phyloP scores from a whole-genome alignment of 2,113 vertebrate species.

The Poicephalus gulielmi region DNA sequence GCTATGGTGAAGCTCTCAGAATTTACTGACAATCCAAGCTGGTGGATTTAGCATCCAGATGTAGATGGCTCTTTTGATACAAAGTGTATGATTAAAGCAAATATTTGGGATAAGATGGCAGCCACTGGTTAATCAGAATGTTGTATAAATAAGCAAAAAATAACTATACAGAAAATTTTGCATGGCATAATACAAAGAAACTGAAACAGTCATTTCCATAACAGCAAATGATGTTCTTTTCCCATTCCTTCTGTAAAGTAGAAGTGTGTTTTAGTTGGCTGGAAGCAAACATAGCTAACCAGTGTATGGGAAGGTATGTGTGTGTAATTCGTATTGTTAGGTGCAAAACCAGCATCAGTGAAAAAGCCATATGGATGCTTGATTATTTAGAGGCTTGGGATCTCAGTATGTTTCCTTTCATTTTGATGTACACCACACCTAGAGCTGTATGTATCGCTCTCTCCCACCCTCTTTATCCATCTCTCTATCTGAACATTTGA shows the following conservation, averaged over 20 bases:
- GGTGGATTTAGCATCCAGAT: background rate
- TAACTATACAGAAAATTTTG: background rate
- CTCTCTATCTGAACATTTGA: background rate
- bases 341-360: background rate
- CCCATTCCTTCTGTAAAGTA: background rate
- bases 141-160: background rate
- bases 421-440: background rate
- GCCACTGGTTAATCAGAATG: background rate
- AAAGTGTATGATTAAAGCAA: background rate
- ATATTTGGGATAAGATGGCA: background rate
- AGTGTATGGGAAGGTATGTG: background rate
- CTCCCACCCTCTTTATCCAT: background rate
- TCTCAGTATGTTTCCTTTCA: background rate
- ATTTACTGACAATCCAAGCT: background rate
- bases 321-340: background rate
- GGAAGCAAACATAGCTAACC: background rate
- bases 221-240: background rate
- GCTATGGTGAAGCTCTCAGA: background rate
- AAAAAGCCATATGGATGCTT: background rate
- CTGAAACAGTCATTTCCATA: background rate
- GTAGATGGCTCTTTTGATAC: background rate
- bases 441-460: accelerated
- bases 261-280: background rate
- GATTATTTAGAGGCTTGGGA: background rate
- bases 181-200: background rate